Conservation (phyloP, 2,797 vertebrate species). For the Hyperoplus immaculatus region DNA sequence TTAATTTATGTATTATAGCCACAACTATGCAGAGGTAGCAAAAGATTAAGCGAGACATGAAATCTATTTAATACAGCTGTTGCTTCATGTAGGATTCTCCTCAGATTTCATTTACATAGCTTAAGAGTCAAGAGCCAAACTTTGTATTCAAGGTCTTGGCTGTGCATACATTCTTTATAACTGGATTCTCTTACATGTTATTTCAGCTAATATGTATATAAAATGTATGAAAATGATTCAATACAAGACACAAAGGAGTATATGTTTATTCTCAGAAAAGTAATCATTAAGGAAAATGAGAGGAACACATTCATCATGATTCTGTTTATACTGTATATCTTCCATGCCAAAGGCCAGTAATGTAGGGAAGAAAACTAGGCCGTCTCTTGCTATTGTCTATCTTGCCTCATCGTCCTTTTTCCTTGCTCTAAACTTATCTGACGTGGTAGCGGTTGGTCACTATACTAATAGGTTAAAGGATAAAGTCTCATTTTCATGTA, state of each 20-base stretch:
- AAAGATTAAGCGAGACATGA: background rate
- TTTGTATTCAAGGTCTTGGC: slow-evolving; percentile 1
- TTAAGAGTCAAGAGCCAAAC: background rate
- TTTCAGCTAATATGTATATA: background rate
- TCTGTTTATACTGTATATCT: background rate
- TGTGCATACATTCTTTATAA: background rate
- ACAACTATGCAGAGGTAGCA: background rate
- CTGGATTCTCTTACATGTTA: background rate
- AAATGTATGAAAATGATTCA: background rate
- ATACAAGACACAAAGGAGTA: background rate
- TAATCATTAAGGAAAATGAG: background rate
- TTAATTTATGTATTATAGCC: slow-evolving; percentile 29
- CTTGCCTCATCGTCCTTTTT: background rate
- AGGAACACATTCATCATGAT: background rate
- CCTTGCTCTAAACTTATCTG: slow-evolving; percentile 17
- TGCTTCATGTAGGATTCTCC: background rate
- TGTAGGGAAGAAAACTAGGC: background rate
- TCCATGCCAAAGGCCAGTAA: slow-evolving; percentile 12
- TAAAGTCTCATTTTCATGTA: slow-evolving; percentile 1
- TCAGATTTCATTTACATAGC: background rate
- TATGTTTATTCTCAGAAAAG: background rate
- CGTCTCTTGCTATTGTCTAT: background rate
- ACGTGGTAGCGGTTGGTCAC: background rate
- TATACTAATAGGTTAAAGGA: background rate
- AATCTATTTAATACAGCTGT: background rate